These are phyloP conservation scores for Noctua janthe DNA, from an alignment of 2,888 invertebrate species.

Conservation along the genomic window DNA sequence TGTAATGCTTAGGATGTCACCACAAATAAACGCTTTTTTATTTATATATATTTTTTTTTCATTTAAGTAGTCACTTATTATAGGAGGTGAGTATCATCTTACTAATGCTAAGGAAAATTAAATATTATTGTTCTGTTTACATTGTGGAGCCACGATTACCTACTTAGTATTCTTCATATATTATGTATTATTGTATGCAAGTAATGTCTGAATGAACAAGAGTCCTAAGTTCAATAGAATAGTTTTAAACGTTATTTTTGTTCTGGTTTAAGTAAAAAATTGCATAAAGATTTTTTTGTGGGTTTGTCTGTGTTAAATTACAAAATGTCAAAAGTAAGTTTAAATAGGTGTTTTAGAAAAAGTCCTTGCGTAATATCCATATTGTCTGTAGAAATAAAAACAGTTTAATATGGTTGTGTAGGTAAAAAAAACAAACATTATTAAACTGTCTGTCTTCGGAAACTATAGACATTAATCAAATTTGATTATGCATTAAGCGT, in stretches of 20 bases:
- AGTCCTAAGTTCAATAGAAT: neutral
- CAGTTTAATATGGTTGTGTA: neutral
- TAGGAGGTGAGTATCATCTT: neutral
- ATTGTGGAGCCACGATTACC: neutral
- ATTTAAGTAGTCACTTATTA: neutral
- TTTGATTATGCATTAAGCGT: slow-evolving; percentile 33
- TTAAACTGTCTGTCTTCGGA: slow-evolving; percentile 1
- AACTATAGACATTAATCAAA: slow-evolving; percentile 11
- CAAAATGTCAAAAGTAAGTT: neutral
- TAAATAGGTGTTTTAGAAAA: neutral
- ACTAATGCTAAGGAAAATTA: neutral
- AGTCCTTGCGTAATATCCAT: neutral
- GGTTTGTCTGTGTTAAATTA: neutral
- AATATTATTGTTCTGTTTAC: slow-evolving; percentile 4
- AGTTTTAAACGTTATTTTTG: neutral
- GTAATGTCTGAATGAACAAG: neutral
- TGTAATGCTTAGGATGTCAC: no score
- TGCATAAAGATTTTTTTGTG: neutral
- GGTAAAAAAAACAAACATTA: neutral
- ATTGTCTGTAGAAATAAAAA: neutral
- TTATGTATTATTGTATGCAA: neutral
- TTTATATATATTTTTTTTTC: no score
- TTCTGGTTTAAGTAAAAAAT: neutral
- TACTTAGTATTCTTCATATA: neutral
- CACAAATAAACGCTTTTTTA: neutral